These are phyloP conservation scores for Notodonta ziczac DNA, from an alignment of 2,888 invertebrate species.

Conservation along the genomic window DNA sequence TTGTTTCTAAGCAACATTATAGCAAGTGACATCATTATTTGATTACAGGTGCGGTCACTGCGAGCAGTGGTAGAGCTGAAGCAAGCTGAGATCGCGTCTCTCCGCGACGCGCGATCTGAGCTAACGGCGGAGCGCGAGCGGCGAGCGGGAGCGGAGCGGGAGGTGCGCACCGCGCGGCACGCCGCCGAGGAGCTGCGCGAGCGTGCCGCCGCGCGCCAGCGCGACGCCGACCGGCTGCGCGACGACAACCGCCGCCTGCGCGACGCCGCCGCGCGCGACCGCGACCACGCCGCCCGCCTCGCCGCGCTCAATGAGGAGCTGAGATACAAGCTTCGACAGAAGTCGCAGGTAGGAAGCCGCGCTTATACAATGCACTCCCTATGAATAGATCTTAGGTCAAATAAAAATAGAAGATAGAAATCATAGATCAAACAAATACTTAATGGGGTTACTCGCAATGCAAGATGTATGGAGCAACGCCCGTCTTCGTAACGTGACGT, in stretches of 20 bases:
- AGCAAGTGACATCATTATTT: no score
- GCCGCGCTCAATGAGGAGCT: slow-evolving; percentile 95
- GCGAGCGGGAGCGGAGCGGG: slow-evolving; percentile 88
- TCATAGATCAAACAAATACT: no score
- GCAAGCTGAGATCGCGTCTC: slow-evolving; percentile 92
- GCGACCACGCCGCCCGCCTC: slow-evolving; percentile 90
- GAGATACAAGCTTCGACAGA: slow-evolving; percentile 93
- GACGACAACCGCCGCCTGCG: slow-evolving; percentile 89
- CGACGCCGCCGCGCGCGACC: slow-evolving; percentile 90
- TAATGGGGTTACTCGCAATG: no score
- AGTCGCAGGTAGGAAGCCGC: slow-evolving; percentile 86
- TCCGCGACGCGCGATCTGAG: slow-evolving; percentile 89
- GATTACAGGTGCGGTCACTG: slow-evolving; percentile 85
- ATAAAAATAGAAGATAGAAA: no score
- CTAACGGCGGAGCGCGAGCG: slow-evolving; percentile 90
- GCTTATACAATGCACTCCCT: background rate
- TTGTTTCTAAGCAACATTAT: no score
- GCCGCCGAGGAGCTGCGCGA: slow-evolving; percentile 94
- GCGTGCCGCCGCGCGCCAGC: slow-evolving; percentile 88
- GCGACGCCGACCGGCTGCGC: slow-evolving; percentile 86
- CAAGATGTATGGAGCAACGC: no score
- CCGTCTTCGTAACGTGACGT: no score
- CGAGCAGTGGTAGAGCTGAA: slow-evolving; percentile 95
- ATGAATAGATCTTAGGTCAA: no score
- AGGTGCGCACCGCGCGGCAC: slow-evolving; percentile 90